Percentiles rank a stretch among this genome's conserved stretches.
Conservation (phyloP, 2,888 invertebrate species). For the Rhamnusium bicolor region DNA sequence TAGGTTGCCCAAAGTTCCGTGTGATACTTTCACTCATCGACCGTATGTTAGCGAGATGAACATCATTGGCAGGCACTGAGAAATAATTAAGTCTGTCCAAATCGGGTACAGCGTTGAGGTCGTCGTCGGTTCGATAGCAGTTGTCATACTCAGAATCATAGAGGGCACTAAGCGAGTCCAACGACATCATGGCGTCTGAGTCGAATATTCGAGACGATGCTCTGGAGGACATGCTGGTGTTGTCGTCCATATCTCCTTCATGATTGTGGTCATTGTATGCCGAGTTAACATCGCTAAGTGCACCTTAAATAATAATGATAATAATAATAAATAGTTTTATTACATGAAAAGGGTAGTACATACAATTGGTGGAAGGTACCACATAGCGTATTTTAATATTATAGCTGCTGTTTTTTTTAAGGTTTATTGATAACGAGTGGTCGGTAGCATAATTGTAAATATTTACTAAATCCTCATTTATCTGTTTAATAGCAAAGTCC, state of each 20-base stretch:
- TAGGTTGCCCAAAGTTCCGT: constrained; percentile 82
- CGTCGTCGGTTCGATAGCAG: constrained; percentile 74
- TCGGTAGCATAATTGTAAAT: too few relatives aligned
- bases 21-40: constrained; percentile 85
- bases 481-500: too few relatives aligned
- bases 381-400: too few relatives aligned
- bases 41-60: constrained; percentile 82
- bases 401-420: too few relatives aligned
- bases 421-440: too few relatives aligned
- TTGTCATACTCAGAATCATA: constrained; percentile 86
- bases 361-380: too few relatives aligned
- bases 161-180: constrained; percentile 87
- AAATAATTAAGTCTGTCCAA: constrained; percentile 70
- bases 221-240: constrained; percentile 87
- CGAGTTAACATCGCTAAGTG: constrained; percentile 89
- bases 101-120: constrained; percentile 70
- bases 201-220: constrained; percentile 88
- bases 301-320: constrained; percentile 71
- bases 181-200: constrained; percentile 82
- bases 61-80: constrained; percentile 72
- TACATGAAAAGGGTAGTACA: too few relatives aligned
- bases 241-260: constrained; percentile 75
- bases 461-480: too few relatives aligned
- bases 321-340: too few relatives aligned
- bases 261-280: constrained; percentile 79